A percentile compares a stretch with the other conserved stretches of the same genome.
phyloP scores from a whole-genome alignment of 1,140 invertebrate genomes.

The Meloidogyne hapla region DNA sequence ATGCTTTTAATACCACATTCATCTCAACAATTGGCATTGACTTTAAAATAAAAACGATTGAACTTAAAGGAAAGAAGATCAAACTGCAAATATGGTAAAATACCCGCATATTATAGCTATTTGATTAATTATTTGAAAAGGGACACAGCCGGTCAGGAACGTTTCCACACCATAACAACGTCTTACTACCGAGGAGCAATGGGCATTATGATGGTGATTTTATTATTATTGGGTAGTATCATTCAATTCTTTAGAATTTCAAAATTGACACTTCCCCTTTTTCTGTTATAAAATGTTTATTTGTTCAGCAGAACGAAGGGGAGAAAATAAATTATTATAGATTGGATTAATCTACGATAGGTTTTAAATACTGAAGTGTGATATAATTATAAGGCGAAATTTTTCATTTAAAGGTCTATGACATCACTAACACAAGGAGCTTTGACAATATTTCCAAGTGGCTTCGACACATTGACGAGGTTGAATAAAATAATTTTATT shows the following conservation, averaged over 20 bases:
- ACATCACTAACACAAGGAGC: conserved; percentile 95
- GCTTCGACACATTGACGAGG: conserved; percentile 94
- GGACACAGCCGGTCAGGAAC: conserved; percentile 88
- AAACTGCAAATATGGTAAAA: conserved; percentile 69
- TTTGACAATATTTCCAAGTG: conserved; percentile 98
- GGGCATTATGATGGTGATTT: conserved; percentile 79
- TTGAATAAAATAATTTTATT: conserved; percentile 51
- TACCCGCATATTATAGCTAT: too few relatives aligned
- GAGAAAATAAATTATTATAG: too few relatives aligned
- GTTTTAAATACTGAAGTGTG: too few relatives aligned
- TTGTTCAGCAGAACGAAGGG: too few relatives aligned
- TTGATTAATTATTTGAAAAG: conserved; percentile 67
- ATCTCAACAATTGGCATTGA: conserved; percentile 90
- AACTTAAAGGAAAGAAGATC: conserved; percentile 68
- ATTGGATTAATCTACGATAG: too few relatives aligned
- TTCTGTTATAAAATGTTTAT: too few relatives aligned
- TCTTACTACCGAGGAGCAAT: conserved; percentile 95
- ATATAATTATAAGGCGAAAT: too few relatives aligned
- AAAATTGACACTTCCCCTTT: too few relatives aligned
- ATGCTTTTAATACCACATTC: conserved; percentile 96
- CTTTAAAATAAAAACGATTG: conserved; percentile 69
- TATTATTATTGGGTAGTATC: not conserved
- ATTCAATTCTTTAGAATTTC: too few relatives aligned
- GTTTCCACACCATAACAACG: conserved; percentile 95
- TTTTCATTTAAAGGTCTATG: conserved; percentile 73